Evolutionary conservation across 2,888 invertebrate genomes (phyloP), one percentile per base, ranked within the genome.

Genomic region (Aspidapion aeneum): DNA sequence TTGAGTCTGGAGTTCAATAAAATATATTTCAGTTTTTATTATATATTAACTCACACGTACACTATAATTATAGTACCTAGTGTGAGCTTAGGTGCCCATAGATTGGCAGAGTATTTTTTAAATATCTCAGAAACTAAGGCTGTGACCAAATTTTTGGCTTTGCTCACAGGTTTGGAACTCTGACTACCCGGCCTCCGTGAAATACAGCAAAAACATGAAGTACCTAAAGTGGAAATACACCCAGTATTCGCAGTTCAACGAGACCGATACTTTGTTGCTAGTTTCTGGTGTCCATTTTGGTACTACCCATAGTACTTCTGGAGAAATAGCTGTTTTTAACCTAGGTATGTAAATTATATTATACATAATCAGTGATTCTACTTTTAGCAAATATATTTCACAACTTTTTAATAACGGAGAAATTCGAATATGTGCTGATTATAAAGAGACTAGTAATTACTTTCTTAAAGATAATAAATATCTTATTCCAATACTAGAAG

Each of bases 261-360:
- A 88, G 71, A 86, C 87, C 7, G 93, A 93, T 78, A 90, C 90
- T 0, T 79, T 93, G 18, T 81, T 94, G 0, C 80, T 94, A 21
- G 93, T 94, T 0, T 93, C 93, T 2, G 94, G 94, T 17, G 91
- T 93, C 54, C 90, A 91, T 78, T 91, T 91, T 80, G 92, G 92
- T 7, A 84, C 85, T 50, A 86, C 87, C 0, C 87, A 89, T 69
- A 90, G 87, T 72, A 92, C 90, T 1, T 90, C 90, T 0, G 94
- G 94, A 9, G 94, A 94, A 83, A 93, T 94, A 65, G 92, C 91
- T n/a, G 91, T 94, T 16, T 94, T 93, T 75, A 88, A 86, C 76
- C 78, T 93, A 57, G 84, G 71, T 72, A 63, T 54, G 61, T 62
- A 54, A 57, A n/a, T n/a, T n/a, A n/a, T n/a, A n/a, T n/a, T n/a